phyloP scores from a whole-genome alignment of 2,113 vertebrate species.

The Sus scrofa region T2T-Sscrofa CM000816.6:40038501-40039000 shows the following conservation, averaged over 20 bases:
- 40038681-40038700: not conserved
- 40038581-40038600: not conserved
- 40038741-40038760: not conserved
- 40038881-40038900: not conserved
- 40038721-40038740: not conserved
- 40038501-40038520: not conserved
- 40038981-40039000: not conserved
- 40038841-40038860: not conserved
- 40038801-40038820: not conserved
- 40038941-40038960: not conserved
- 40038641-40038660: not conserved
- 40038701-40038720: not conserved
- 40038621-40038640: conserved; percentile 15
- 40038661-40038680: not conserved
- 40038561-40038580: not conserved
- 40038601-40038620: not conserved
- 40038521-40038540: not conserved
- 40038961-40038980: not conserved
- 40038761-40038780: not conserved
- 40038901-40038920: not conserved
- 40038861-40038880: not conserved
- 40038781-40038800: not conserved
- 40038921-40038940: not conserved
- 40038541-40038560: not conserved
- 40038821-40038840: not conserved